Evolutionary conservation across 2,888 invertebrate species (phyloP), one percentile per base, ranked within the genome.

Genomic region (Andrena haemorrhoa): DNA sequence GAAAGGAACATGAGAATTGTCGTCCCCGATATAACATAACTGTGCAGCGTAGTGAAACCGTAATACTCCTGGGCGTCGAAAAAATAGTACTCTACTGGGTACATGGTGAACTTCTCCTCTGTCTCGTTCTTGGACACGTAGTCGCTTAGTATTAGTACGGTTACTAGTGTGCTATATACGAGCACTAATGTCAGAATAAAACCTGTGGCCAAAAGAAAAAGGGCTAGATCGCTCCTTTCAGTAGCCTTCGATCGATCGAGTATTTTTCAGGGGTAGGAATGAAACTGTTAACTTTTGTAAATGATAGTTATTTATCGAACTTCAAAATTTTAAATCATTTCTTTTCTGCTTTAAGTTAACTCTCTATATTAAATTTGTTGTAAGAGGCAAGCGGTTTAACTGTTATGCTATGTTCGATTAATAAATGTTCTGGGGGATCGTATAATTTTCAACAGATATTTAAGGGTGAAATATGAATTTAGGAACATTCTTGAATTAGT

Each of bases 51-150:
- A 10, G 58, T n/a, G 7, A 31, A 26, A 26, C 26, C 26, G 10
- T 47, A 70, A 47, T 69, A 8, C 6, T 49, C 10, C 8, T 70
- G 29, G 3, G n/a, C n/a, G 5, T 70, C 60, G 53, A 56, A 56
- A 20, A 70, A 4, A 31, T 33, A 8, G 10, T 47, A 60, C 2
- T 70, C 70, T 16, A 33, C 31, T 8, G 5, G 60, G 29, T 60
- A 60, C 47, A 70, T 16, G 1, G 29, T 4, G 16, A 47, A 20
- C 29, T 29, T 70, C 29, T 10, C 8, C 5, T n/a, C 41, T 2
- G 70, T 51, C 5, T 23, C 29, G 12, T 70, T 70, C 35, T 53
- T 20, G 2, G 58, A 12, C 2, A 35, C 7, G 12, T 41, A 26
- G 3, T 60, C 29, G 7, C 47, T 16, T 1, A 41, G 20, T 3